Base-by-base conservation (phyloP, 2,113 vertebrate species). In the Thermophis baileyi region DNA sequence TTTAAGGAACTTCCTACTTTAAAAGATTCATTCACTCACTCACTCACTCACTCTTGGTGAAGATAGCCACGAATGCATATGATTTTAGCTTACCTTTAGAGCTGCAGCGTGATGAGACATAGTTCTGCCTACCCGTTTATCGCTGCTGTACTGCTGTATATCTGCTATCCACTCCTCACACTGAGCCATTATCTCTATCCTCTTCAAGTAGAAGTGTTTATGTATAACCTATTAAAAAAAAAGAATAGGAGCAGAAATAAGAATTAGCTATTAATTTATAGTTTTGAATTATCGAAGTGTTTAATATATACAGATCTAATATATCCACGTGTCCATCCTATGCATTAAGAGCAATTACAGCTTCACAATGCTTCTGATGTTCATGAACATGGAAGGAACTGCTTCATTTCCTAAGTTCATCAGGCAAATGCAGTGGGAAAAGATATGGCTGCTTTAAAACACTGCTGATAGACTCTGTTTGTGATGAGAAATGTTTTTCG, bases 111-210 rank as follows among this genome's bases (percentile, higher is more conserved):
- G 99, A 92, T 99, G 99, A 94, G 99, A 99, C 99, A 99, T 99
- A 63, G 99, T 99, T 95, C 99, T 98, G 93, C 99, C 99, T 2
- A 99, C 99, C 89, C 99, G 97, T 96, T 99, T 99, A 96, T 99
- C 99, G 12, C 98, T 99, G 98, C 99, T 99, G 97, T 99, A 99
- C 97, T 99, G 99, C 97, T 99, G 99, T 95, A 99, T 99, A 97
- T 99, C 99, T 10, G 99, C 98, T 95, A 99, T 99, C 99, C 99
- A 99, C 94, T 99, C 99, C 95, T 99, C 99, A 94, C 99, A 99
- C 97, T 99, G 99, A 90, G 98, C 98, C 98, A 99, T 99, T 96
- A 99, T 99, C 97, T 99, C 99, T 1, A 98, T 98, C 93, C 99
- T 97, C 97, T 99, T 99, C 98, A 99, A 98, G 98, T 99, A 99